Evolutionary conservation across 2,888 invertebrate species (phyloP), one percentile per base, ranked within the genome.

Genomic region (Andricus curvator): DNA sequence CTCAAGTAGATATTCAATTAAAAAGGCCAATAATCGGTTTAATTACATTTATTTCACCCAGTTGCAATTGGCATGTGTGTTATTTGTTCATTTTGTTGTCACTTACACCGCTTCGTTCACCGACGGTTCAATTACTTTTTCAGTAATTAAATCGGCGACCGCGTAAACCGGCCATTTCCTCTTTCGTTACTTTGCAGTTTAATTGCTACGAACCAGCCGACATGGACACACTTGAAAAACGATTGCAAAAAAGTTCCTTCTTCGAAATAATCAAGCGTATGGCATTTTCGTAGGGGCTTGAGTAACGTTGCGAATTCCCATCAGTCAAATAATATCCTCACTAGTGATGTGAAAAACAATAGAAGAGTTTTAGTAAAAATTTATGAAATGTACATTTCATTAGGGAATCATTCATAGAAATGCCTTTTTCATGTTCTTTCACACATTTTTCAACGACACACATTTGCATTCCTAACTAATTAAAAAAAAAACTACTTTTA

Each of bases 131-230:
- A 74, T 74, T 74, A 74, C 74, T 74, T 74, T 74, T 74, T 56
- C 33, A 74, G 74, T 74, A 74, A 74, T 74, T 74, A 74, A 74
- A 74, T 56, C 56, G 74, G 33, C 33, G 51, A 74, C 74, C 74
- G 56, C 74, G 33, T 56, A 51, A 74, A 74, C 51, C 74, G 56
- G n/a, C 51, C 33, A 33, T 74, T 74, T 74, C 74, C 74, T 74
- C 51, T 74, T 74, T 74, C 29, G 29, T 33, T 74, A 74, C 74
- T 74, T 74, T 74, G 33, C 51, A 74, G 74, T 74, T 74, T 74
- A 56, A 74, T 74, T 74, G 74, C 74, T 74, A 56, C 29, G 33
- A 33, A 51, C 29, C 74, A 48, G n/a, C 74, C 29, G 74, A 74
- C 74, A 74, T 33, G 51, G 51, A 74, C 33, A 74, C 74, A 51